These are phyloP conservation scores for Caenorhabditis sp. DNA, from an alignment of 2,888 invertebrate genomes.

Conservation along the genomic window DNA sequence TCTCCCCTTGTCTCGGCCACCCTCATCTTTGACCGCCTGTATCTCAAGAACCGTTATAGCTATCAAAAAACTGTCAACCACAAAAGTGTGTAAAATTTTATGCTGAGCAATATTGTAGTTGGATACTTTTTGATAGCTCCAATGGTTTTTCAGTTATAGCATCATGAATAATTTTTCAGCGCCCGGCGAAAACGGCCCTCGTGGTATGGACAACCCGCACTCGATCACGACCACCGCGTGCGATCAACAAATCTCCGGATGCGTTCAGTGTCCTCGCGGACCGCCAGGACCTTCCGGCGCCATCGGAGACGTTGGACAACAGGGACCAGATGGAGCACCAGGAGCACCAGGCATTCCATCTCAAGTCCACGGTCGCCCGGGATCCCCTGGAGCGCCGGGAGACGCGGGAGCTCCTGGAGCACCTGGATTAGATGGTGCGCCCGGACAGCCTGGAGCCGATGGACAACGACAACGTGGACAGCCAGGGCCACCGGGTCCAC, in stretches of 20 bases:
- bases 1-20: background rate
- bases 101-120: background rate
- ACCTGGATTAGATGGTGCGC: slow-evolving; percentile 56
- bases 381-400: slow-evolving; percentile 64
- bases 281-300: slow-evolving; percentile 65
- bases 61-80: background rate
- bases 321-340: slow-evolving; percentile 63
- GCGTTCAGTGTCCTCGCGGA: slow-evolving; percentile 70
- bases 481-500: slow-evolving; percentile 62
- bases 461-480: slow-evolving; percentile 62
- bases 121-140: background rate
- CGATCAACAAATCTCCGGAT: slow-evolving; percentile 57
- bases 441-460: slow-evolving; percentile 65
- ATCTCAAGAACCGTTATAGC: background rate
- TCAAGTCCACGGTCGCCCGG: slow-evolving; percentile 52
- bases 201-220: slow-evolving; percentile 69
- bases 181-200: slow-evolving; percentile 66
- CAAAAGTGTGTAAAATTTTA: background rate
- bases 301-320: slow-evolving; percentile 62
- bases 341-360: slow-evolving; percentile 60
- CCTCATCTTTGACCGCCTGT: background rate
- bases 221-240: slow-evolving; percentile 24
- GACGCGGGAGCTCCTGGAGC: slow-evolving; percentile 58
- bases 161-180: slow-evolving; percentile 36
- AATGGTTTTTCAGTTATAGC: background rate